A percentile compares a stretch with the other conserved stretches of the same genome.
Conservation (phyloP, 2,888 invertebrate species). For the Tetragonula carbonaria region DNA sequence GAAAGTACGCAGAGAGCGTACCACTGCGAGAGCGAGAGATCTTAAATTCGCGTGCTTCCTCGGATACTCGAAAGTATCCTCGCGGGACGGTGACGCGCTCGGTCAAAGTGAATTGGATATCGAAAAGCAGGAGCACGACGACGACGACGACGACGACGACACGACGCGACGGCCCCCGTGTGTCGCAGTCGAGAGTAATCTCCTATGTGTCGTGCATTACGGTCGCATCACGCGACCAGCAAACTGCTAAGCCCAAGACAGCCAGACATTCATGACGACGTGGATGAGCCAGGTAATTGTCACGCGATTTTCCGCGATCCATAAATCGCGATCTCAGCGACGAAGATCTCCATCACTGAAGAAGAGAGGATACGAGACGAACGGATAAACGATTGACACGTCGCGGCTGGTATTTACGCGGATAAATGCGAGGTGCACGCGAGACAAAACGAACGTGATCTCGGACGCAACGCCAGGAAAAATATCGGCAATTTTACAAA, state of each 20-base stretch:
- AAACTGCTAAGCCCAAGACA: constrained; percentile 29
- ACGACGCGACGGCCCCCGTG: not conserved
- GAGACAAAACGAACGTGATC: constrained; percentile 61
- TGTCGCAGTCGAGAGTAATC: not conserved
- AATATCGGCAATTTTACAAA: constrained; percentile 76
- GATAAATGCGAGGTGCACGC: constrained; percentile 10
- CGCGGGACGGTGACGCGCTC: constrained; percentile 15
- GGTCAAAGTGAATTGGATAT: constrained; percentile 56
- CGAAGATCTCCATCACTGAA: not conserved
- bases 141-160: too few relatives aligned
- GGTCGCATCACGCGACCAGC: constrained; percentile 1
- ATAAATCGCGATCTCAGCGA: not conserved
- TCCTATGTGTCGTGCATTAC: constrained; percentile 8
- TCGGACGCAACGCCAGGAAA: constrained; percentile 66
- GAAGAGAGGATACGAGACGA: not conserved
- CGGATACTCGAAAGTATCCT: constrained; percentile 24
- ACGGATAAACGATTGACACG: constrained; percentile 38
- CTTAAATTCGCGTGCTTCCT: constrained; percentile 35
- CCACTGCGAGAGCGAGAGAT: not conserved
- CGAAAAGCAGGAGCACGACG: constrained; percentile 16
- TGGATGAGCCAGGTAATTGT: not conserved
- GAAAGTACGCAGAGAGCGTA: not conserved
- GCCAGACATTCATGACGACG: constrained; percentile 34
- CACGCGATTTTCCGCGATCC: not conserved
- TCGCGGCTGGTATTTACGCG: constrained; percentile 12